Evolutionary conservation across 2,113 vertebrate species (phyloP).

Genomic region (Struthio camelus): DNA sequence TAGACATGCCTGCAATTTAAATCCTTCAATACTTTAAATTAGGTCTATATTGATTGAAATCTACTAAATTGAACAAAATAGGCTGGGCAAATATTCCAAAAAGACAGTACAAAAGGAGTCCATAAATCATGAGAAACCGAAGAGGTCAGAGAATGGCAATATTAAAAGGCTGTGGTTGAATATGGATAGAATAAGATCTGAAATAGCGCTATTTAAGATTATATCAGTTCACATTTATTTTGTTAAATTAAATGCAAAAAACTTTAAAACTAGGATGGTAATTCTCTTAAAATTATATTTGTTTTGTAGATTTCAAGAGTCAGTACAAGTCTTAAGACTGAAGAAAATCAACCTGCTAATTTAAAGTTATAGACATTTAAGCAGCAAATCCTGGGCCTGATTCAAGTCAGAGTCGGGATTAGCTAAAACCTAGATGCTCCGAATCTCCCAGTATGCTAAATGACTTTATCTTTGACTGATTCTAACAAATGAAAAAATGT

Average conservation of each 20-base stretch:
- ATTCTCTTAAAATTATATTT: not conserved
- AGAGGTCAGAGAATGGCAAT: not conserved
- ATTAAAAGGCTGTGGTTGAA: not conserved
- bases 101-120: not conserved
- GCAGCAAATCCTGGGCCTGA: not conserved
- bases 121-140: not conserved
- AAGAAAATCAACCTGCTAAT: not conserved
- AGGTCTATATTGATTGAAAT: not conserved
- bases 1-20: not conserved
- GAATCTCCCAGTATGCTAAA: not conserved
- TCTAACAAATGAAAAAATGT: not conserved
- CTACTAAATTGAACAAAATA: not conserved
- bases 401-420: not conserved
- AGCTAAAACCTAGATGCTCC: not conserved
- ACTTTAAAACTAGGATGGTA: not conserved
- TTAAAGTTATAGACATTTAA: not conserved
- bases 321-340: not conserved
- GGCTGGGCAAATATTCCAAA: not conserved
- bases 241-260: not conserved
- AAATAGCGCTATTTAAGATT: not conserved
- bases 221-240: not conserved
- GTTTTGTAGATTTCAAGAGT: not conserved
- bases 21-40: not conserved
- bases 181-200: not conserved
- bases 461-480: not conserved